Base-by-base conservation (phyloP, 2,113 vertebrate genomes). In the Bubalus kerabau region DNA sequence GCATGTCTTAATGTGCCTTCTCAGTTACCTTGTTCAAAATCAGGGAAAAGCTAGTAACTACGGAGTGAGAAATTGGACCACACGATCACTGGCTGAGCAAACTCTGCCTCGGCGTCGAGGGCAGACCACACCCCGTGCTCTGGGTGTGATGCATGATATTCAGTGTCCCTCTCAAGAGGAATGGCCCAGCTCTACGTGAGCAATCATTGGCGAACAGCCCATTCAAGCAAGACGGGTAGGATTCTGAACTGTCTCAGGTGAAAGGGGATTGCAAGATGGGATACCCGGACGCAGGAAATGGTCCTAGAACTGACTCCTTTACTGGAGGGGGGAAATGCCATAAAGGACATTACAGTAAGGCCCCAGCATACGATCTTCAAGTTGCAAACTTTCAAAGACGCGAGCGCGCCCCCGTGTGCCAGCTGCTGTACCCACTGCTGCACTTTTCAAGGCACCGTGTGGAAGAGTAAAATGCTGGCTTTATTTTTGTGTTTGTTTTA, bases 151-250 rank as follows among this genome's bases (percentile, higher is more conserved):
- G 15, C 17, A 1, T 19, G 36, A 23, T 3, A 36, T 8, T 2
- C 19, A 30, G 17, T 12, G 7, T 50, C 46, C 46, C 54, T 11
- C 19, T 40, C 1, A 6, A 23, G 7, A 46, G 3, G 57, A 6
- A 1, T 0, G 30, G n/a, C 3, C 40, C 32, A 5, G 4, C 4
- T 9, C 59, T 43, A 6, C 2, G 7, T 1, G 12, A 10, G 5
- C 30, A 71, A 10, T 4, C 9, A 2, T 13, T 15, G 36, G 2
- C 32, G 21, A 24, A 14, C 1, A 1, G 24, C 26, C 14, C 12
- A 4, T 6, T 6, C 16, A 59, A 15, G 26, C 9, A 28, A 43
- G 82, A 32, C 1, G 11, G 7, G 8, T 13, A 1, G 10, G 9
- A 17, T 54, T 46, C 36, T 32, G 28, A 48, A 28, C 21, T 6